Evolutionary conservation across 2,888 invertebrate genomes (phyloP), one percentile per base, ranked within the genome.

Genomic region (Magallana nippona): DNA sequence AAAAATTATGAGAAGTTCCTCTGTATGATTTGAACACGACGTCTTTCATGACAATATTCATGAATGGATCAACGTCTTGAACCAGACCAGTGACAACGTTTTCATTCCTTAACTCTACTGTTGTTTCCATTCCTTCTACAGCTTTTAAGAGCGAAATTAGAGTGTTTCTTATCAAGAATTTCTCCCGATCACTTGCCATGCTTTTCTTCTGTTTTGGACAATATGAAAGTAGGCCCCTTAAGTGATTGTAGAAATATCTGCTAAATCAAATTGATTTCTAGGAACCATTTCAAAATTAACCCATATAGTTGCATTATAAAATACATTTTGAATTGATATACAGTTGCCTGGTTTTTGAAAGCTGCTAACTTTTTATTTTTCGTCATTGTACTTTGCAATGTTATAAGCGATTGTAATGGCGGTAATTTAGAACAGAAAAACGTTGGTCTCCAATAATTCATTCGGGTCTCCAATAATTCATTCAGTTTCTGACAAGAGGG

Each of bases 91-190:
- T 88, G 0, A 92, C 89, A 55, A 86, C 83, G 80, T 86, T 90
- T 79, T 93, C 92, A 88, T 91, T 91, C 63, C 92, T 85, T 44
- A 93, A 88, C 87, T 93, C 93, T 2, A 93, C 89, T 2, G 89
- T 89, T n/a, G 92, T 91, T 32, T 79, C 83, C 55, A 86, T 86
- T 55, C 92, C 92, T 82, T 91, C 89, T 10, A 92, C 79, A 19
- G 90, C 90, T 85, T 92, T 91, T 22, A 93, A 80, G 19, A 93
- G 85, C 84, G 92, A 92, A 10, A 91, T 86, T 81, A 93, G 85
- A 11, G 90, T 88, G 79, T 91, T 91, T 55, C 86, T 84, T 22
- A 89, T 84, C 32, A 88, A 88, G 81, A 85, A 91, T 80, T 89
- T 90, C 63, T 93, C 92, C 82, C 89, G 86, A 10, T 86, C 57